Conservation (phyloP, 2,888 invertebrate genomes). For the Phortica okadai region DNA sequence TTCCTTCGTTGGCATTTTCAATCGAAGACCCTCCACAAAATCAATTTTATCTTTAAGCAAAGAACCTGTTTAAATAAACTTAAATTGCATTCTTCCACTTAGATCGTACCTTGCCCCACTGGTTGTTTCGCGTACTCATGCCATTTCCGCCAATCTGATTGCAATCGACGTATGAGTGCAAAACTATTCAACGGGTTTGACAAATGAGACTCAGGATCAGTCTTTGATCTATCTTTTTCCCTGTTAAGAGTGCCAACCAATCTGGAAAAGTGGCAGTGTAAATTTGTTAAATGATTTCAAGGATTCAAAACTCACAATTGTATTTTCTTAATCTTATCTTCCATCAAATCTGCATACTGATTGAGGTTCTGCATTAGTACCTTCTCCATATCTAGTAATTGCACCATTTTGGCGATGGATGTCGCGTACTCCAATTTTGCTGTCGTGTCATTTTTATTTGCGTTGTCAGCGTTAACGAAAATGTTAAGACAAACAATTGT, state of each 20-base stretch:
- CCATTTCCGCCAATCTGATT: constrained; percentile 50
- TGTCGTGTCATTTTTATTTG: too few relatives aligned
- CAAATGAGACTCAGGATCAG: constrained; percentile 37
- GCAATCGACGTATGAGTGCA: constrained; percentile 48
- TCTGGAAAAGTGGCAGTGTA: background rate
- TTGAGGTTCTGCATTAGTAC: background rate
- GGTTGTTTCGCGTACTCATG: constrained; percentile 27
- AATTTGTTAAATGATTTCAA: background rate
- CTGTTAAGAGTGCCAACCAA: background rate
- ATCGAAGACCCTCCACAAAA: background rate
- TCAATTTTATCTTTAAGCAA: background rate
- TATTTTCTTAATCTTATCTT: constrained; percentile 4
- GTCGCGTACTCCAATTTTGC: constrained; percentile 1
- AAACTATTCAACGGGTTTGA: constrained; percentile 51
- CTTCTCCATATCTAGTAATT: constrained; percentile 10
- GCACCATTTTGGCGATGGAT: background rate
- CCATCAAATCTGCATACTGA: background rate
- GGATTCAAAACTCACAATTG: background rate
- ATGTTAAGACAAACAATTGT: too few relatives aligned
- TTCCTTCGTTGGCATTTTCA: background rate
- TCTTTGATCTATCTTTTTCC: background rate
- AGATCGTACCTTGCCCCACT: constrained; percentile 42
- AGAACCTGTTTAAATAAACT: background rate
- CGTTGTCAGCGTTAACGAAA: too few relatives aligned
- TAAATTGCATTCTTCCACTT: background rate